phyloP scores from a whole-genome alignment of 2,113 vertebrate genomes.

The Pelobates fuscus region DNA sequence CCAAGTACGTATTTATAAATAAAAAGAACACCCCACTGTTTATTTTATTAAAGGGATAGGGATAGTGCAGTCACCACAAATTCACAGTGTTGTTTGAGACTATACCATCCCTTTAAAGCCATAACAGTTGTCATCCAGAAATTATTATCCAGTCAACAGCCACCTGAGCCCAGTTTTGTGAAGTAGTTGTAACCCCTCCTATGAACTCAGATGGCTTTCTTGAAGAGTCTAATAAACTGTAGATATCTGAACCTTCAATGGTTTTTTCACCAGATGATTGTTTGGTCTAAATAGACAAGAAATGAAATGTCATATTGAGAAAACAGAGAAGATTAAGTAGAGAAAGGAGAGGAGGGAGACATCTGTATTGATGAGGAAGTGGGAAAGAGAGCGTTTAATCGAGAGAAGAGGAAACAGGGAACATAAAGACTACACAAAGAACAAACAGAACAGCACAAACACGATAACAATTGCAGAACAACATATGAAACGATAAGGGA shows the following conservation, averaged over 20 bases:
- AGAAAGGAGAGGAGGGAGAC: constrained; percentile 34
- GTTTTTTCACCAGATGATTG: constrained; percentile 73
- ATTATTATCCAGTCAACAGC: constrained; percentile 60
- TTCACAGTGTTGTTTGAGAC: too few relatives aligned
- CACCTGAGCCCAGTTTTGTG: constrained; percentile 85
- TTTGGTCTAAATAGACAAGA: constrained; percentile 82
- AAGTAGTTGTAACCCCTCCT: constrained; percentile 81
- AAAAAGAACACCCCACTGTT: too few relatives aligned
- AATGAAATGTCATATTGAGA: constrained; percentile 71
- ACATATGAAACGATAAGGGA: constrained; percentile 22
- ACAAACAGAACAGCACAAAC: constrained; percentile 55
- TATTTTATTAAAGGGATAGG: too few relatives aligned
- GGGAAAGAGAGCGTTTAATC: background rate
- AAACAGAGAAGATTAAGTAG: constrained; percentile 37
- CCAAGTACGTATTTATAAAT: too few relatives aligned
- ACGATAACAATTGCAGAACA: constrained; percentile 13
- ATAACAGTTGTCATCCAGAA: constrained; percentile 21
- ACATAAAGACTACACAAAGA: constrained; percentile 54
- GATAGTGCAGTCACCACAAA: too few relatives aligned
- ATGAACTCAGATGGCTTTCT: constrained; percentile 83
- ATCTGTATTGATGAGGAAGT: constrained; percentile 21
- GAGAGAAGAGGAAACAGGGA: background rate
- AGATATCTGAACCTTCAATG: constrained; percentile 78
- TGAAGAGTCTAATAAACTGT: constrained; percentile 78
- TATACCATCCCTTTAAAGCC: background rate